Evolutionary conservation across 2,797 vertebrate genomes (phyloP).

Genomic region (Enteromius afrohamiltoni): DNA sequence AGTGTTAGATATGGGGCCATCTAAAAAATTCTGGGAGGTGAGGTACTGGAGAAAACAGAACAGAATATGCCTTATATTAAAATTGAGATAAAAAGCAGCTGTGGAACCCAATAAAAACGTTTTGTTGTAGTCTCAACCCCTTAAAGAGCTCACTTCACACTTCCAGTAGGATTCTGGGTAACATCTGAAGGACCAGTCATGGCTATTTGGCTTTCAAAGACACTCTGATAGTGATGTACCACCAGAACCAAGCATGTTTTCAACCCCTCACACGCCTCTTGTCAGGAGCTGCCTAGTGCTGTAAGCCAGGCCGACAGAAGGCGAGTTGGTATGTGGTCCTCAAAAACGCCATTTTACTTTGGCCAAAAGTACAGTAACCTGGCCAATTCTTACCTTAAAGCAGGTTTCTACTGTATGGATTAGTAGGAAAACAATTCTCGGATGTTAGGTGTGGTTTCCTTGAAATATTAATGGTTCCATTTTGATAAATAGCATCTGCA

Average conservation of each 20-base stretch:
- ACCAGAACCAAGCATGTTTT: constrained; percentile 39
- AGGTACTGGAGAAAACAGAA: background rate
- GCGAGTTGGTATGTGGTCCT: constrained; percentile 65
- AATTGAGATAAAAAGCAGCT: background rate
- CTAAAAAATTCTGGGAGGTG: background rate
- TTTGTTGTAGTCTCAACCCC: background rate
- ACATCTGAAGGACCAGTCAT: background rate
- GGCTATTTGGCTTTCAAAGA: constrained; percentile 32
- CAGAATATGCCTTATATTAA: background rate
- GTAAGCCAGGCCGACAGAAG: constrained; percentile 72
- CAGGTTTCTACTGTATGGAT: constrained; percentile 15
- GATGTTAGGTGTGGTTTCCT: background rate
- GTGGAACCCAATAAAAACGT: background rate
- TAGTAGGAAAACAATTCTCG: constrained; percentile 8
- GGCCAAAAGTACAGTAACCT: constrained; percentile 52
- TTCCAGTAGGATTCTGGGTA: constrained; percentile 40
- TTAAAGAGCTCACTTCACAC: constrained; percentile 47
- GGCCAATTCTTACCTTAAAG: constrained; percentile 41
- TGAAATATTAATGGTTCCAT: constrained; percentile 25
- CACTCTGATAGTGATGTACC: constrained; percentile 32
- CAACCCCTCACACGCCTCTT: constrained; percentile 41
- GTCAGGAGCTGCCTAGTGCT: constrained; percentile 30
- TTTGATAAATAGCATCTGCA: constrained; percentile 16
- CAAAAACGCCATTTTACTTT: constrained; percentile 50
- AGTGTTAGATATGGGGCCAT: background rate